Evolutionary conservation across 2,797 vertebrate species (phyloP).

Genomic region (Picus viridis): DNA sequence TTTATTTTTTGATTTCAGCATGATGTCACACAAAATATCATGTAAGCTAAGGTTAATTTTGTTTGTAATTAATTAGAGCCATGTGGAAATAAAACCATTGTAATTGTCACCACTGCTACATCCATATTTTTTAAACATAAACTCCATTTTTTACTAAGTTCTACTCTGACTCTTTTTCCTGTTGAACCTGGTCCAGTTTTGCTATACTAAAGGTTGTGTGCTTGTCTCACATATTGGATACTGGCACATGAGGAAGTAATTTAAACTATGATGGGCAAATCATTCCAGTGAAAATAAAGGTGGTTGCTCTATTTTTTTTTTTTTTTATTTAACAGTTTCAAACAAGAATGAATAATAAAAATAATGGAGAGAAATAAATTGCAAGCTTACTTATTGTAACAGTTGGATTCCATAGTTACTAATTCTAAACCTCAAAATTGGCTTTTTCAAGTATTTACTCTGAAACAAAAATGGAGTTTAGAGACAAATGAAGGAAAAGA

Average conservation of each 20-base stretch:
- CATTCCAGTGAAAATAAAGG: not conserved
- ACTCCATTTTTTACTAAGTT: rapidly evolving
- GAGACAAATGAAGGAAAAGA: not conserved
- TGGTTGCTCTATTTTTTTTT: not conserved
- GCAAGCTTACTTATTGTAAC: not conserved
- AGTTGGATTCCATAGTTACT: not conserved
- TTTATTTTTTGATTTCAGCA: not conserved
- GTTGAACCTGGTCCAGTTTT: not conserved
- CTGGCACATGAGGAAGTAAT: not conserved
- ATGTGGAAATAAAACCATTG: not conserved
- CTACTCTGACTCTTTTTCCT: not conserved
- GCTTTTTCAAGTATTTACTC: not conserved
- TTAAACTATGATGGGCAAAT: not conserved
- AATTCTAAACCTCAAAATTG: not conserved
- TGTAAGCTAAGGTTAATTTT: not conserved
- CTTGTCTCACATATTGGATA: not conserved
- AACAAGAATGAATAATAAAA: slow-evolving; percentile 7
- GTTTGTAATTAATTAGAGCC: not conserved
- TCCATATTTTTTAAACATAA: not conserved
- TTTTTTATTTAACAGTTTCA: not conserved
- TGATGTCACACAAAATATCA: not conserved
- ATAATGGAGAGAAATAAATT: not conserved
- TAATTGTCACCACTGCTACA: not conserved
- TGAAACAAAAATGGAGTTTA: not conserved
- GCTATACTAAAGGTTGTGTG: not conserved